phyloP scores from a whole-genome alignment of 2,888 invertebrate species.

The Adineta ricciae region DNA sequence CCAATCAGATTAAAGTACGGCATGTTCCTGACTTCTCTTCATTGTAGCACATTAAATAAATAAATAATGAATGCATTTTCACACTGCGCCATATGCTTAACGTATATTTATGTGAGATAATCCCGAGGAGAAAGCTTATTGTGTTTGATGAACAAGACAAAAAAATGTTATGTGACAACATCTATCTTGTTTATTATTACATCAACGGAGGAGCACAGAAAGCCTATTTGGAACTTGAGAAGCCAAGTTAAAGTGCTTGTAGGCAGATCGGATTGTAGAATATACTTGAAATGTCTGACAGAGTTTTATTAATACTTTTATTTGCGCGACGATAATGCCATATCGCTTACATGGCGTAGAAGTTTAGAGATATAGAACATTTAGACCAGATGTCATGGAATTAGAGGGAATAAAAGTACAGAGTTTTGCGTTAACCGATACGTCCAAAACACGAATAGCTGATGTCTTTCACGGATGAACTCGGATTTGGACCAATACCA shows the following conservation, averaged over 20 bases:
- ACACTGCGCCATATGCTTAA: background rate
- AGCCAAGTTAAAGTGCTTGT: too few species aligned
- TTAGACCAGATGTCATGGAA: too few species aligned
- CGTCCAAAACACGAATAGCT: background rate
- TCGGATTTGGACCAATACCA: conserved; percentile 20
- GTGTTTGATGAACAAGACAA: too few species aligned
- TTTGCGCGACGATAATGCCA: too few species aligned
- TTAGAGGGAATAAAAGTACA: too few species aligned
- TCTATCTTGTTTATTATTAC: background rate
- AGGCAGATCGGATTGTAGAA: too few species aligned
- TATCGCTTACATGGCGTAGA: too few species aligned
- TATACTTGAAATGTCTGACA: too few species aligned
- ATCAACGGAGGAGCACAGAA: too few species aligned
- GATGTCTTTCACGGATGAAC: conserved; percentile 17
- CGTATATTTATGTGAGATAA: background rate
- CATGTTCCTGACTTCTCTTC: background rate
- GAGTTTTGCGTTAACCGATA: background rate
- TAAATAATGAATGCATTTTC: background rate
- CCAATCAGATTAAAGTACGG: background rate
- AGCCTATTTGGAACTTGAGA: too few species aligned
- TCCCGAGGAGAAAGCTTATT: background rate
- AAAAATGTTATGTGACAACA: background rate
- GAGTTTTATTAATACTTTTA: too few species aligned
- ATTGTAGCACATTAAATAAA: background rate
- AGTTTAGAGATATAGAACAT: too few species aligned